Evolutionary conservation across 2,888 invertebrate genomes (phyloP).

Genomic region (Lochmaea capreae): DNA sequence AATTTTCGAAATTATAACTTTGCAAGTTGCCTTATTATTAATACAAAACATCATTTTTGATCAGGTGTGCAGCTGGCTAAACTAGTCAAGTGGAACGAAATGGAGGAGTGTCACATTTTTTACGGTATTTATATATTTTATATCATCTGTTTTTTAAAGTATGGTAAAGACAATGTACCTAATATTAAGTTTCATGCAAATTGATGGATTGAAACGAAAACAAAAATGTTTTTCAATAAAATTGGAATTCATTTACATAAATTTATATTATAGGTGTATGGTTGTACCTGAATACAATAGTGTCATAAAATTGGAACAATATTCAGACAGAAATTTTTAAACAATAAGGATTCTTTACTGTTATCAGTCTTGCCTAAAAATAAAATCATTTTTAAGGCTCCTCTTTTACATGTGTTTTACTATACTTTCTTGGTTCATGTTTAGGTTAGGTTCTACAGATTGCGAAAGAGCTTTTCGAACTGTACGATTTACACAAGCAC

Average conservation of each 20-base stretch:
- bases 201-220: background rate
- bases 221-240: background rate
- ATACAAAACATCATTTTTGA: conserved; percentile 6
- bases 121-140: background rate
- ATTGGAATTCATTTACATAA: background rate
- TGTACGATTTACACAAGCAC: too few relatives aligned
- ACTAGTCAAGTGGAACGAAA: background rate
- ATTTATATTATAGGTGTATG: background rate
- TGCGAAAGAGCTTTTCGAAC: too few relatives aligned
- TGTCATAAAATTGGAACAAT: too few relatives aligned
- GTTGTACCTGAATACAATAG: too few relatives aligned
- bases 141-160: conserved; percentile 1
- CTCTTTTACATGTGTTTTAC: too few relatives aligned
- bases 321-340: too few relatives aligned
- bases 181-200: background rate
- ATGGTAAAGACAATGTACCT: background rate
- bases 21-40: background rate
- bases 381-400: too few relatives aligned
- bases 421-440: too few relatives aligned
- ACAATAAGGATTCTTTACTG: too few relatives aligned
- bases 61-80: background rate
- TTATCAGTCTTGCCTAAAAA: too few relatives aligned
- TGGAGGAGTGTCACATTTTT: background rate
- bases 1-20: background rate
- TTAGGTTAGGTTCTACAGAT: too few relatives aligned